A percentile compares a stretch with the other conserved stretches of the same genome.
Conservation (phyloP, 1,140 invertebrate species). For the Saccostrea glomerata region DNA sequence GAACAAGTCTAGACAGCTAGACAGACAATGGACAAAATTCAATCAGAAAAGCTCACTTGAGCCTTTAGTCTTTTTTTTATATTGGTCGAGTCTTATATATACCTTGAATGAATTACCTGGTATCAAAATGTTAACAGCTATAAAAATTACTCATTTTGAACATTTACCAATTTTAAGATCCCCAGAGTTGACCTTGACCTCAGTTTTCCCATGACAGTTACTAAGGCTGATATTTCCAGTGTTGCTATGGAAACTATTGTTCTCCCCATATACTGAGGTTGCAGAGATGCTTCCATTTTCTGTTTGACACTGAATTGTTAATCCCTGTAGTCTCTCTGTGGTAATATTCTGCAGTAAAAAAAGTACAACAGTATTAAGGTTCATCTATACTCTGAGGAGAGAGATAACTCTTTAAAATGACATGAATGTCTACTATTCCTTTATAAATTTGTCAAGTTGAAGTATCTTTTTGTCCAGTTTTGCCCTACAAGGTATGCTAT, state of each 20-base stretch:
- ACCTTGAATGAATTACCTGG: background rate
- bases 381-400: background rate
- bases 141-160: background rate
- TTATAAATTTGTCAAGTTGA: too few species aligned
- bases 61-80: too few species aligned
- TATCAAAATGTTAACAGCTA: background rate
- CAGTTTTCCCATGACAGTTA: conserved; percentile 47
- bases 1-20: too few species aligned
- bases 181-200: conserved; percentile 42
- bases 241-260: conserved; percentile 44
- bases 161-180: conserved; percentile 49
- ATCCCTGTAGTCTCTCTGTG: conserved; percentile 50
- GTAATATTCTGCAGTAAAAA: conserved; percentile 45
- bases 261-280: conserved; percentile 47
- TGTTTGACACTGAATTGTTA: conserved; percentile 41
- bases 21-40: too few species aligned
- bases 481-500: too few species aligned
- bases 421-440: too few species aligned
- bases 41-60: too few species aligned
- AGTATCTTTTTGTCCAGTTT: too few species aligned
- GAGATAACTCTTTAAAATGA: too few species aligned
- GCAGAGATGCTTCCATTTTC: conserved; percentile 43
- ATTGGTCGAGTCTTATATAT: background rate
- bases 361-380: background rate
- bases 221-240: conserved; percentile 51